Conservation (phyloP, 1,140 invertebrate species). For the Calosoma granatense region DNA sequence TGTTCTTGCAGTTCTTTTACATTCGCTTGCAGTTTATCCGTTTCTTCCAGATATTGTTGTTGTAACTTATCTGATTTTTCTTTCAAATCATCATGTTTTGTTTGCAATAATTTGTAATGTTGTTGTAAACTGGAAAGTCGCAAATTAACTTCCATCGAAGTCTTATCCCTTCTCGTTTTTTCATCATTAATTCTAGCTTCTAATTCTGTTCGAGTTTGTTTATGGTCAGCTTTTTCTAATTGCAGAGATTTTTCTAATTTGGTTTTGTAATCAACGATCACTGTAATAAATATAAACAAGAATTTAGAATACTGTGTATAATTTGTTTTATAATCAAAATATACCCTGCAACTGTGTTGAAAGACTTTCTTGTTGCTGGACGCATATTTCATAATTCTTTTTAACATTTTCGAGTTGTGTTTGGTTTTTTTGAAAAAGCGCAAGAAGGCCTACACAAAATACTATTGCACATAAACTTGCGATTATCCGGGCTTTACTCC, state of each 20-base stretch:
- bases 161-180: constrained; percentile 33
- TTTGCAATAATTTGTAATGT: constrained; percentile 37
- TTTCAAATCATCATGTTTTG: constrained; percentile 31
- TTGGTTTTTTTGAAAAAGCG: constrained; percentile 39
- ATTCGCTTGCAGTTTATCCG: constrained; percentile 29
- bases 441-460: constrained; percentile 37
- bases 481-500: constrained; percentile 39
- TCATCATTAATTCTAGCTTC: constrained; percentile 35
- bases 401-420: constrained; percentile 38
- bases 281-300: constrained; percentile 26
- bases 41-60: constrained; percentile 27
- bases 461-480: constrained; percentile 35
- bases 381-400: constrained; percentile 34
- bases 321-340: neutral
- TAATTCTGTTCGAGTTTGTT: constrained; percentile 31
- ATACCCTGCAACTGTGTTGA: constrained; percentile 40
- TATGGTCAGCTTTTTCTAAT: constrained; percentile 36
- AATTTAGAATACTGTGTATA: neutral
- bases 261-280: constrained; percentile 36
- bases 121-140: constrained; percentile 35
- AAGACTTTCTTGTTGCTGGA: constrained; percentile 39
- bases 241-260: constrained; percentile 38
- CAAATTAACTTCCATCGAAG: constrained; percentile 30
- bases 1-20: constrained; percentile 28
- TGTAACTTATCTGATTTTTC: constrained; percentile 27